phyloP scores from a whole-genome alignment of 2,113 vertebrate genomes.

The Campylomormyrus numenius region DNA sequence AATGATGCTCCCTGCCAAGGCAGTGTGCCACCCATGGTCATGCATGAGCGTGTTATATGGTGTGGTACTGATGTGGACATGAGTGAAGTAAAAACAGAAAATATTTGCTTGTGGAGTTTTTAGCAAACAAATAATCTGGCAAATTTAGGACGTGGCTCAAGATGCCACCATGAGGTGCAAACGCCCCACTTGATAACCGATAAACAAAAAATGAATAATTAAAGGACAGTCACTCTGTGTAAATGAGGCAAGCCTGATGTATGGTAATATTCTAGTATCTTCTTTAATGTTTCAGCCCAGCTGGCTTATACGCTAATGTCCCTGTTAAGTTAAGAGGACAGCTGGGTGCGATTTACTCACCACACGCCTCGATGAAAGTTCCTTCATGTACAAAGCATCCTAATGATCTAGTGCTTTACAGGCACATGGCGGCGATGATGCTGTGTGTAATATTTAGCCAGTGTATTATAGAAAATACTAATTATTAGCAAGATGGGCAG shows the following conservation, averaged over 20 bases:
- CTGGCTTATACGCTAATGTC: neutral
- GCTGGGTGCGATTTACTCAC: neutral
- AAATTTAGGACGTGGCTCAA: neutral
- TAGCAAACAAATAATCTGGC: neutral
- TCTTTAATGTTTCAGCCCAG: neutral
- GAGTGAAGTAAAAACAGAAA: neutral
- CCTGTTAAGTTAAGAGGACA: conserved; percentile 1
- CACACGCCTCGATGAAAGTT: neutral
- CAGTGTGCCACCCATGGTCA: neutral
- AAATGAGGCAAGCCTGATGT: neutral
- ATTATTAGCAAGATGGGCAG: neutral
- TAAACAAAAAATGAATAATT: neutral
- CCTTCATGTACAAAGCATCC: neutral
- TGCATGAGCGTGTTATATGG: neutral
- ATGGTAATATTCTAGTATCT: neutral
- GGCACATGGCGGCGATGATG: neutral
- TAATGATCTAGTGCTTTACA: neutral
- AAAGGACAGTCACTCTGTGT: neutral
- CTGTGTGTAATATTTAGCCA: neutral
- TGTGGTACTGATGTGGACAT: neutral
- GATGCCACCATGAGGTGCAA: neutral
- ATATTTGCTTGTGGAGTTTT: neutral
- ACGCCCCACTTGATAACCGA: neutral
- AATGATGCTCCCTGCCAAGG: neutral
- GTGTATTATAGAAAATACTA: neutral